Conservation (phyloP, 2,888 invertebrate genomes). For the Yponomeuta cagnagella region DNA sequence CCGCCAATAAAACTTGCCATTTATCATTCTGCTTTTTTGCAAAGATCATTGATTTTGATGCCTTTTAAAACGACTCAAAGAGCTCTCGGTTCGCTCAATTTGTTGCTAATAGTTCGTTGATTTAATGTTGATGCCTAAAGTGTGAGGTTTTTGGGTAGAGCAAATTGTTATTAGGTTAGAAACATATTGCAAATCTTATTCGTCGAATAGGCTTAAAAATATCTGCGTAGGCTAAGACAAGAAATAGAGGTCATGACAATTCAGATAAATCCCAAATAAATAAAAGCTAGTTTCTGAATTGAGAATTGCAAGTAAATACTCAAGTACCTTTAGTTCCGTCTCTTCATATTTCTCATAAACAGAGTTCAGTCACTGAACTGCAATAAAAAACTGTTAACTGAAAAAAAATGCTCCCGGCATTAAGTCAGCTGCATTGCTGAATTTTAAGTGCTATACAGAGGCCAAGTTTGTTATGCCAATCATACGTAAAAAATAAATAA, state of each 20-base stretch:
- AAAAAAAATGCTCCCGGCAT: too few species aligned
- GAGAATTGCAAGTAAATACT: too few species aligned
- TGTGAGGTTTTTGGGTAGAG: not conserved
- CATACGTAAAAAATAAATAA: too few species aligned
- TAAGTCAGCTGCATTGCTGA: too few species aligned
- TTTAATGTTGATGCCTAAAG: not conserved
- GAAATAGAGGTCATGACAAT: not conserved
- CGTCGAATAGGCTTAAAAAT: not conserved
- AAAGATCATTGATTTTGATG: not conserved
- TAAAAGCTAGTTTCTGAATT: too few species aligned
- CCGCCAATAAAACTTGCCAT: not conserved
- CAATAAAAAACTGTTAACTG: too few species aligned
- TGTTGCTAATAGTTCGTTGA: slow-evolving; percentile 1
- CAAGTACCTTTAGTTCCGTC: too few species aligned
- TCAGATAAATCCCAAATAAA: too few species aligned
- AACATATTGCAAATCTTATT: not conserved
- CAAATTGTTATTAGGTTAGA: not conserved
- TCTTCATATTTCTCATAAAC: too few species aligned
- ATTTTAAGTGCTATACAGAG: too few species aligned
- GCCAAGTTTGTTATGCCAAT: too few species aligned
- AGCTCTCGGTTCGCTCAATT: not conserved
- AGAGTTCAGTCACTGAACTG: too few species aligned
- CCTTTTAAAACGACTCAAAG: slow-evolving; percentile 3
- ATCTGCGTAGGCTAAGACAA: not conserved
- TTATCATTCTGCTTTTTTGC: not conserved